Percentiles rank a stretch among this genome's conserved stretches.
Evolutionary conservation across 2,888 invertebrate genomes (phyloP).

Genomic region (Sarcophaga subvicina): DNA sequence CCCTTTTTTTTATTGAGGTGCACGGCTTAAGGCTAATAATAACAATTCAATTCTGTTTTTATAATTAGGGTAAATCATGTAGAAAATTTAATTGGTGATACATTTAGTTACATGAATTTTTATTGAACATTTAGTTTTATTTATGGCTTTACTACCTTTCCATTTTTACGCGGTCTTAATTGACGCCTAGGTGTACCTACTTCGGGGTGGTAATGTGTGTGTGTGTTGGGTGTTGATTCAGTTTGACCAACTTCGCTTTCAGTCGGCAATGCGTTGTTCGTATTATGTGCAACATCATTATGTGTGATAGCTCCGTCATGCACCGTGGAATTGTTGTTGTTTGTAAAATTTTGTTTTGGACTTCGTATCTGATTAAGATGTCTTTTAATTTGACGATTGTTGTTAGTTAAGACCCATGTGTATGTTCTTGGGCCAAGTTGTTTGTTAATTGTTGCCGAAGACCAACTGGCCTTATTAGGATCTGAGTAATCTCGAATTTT

Average conservation of each 20-base stretch:
- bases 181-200: constrained; percentile 48
- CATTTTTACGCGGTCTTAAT: constrained; percentile 43
- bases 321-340: constrained; percentile 28
- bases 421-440: constrained; percentile 54
- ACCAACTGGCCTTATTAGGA: constrained; percentile 60
- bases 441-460: constrained; percentile 41
- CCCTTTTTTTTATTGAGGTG: constrained; percentile 25
- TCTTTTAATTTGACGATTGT: constrained; percentile 49
- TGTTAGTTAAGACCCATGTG: constrained; percentile 39
- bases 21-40: constrained; percentile 13
- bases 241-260: constrained; percentile 8
- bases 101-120: not conserved
- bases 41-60: not conserved
- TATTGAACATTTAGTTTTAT: constrained; percentile 8
- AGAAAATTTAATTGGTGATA: not conserved
- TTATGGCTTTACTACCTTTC: constrained; percentile 32
- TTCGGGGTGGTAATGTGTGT: constrained; percentile 42
- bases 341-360: constrained; percentile 28
- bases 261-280: constrained; percentile 29
- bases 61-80: not conserved
- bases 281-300: constrained; percentile 26
- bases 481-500: constrained; percentile 60
- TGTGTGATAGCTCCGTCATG: constrained; percentile 27
- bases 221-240: constrained; percentile 17
- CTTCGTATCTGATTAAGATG: constrained; percentile 60